phyloP scores from a whole-genome alignment of 2,888 invertebrate genomes.

The Brachyopa scutellaris region DNA sequence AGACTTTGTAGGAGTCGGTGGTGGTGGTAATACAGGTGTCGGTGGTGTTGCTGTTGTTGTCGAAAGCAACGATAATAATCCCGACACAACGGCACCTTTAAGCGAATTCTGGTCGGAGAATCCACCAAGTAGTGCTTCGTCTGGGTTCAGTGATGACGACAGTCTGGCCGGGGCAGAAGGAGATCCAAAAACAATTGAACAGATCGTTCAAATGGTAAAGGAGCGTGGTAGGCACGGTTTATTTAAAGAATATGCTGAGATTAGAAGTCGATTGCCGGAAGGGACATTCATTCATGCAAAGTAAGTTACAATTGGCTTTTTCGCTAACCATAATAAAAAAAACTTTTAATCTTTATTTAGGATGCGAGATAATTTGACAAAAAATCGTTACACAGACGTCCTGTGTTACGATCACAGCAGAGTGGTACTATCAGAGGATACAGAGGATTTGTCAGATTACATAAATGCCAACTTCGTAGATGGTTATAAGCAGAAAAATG shows the following conservation, averaged over 20 bases:
- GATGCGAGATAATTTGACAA: slow-evolving; percentile 88
- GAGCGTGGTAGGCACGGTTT: slow-evolving; percentile 91
- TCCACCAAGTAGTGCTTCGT: slow-evolving; percentile 88
- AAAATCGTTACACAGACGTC: slow-evolving; percentile 97
- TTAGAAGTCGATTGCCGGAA: slow-evolving; percentile 90
- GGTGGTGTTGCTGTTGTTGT: slow-evolving; percentile 77
- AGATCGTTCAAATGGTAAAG: slow-evolving; percentile 84
- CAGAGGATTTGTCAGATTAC: slow-evolving; percentile 93
- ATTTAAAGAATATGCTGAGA: slow-evolving; percentile 93
- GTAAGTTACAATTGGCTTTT: slow-evolving; percentile 82
- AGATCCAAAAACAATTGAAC: slow-evolving; percentile 87
- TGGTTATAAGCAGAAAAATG: slow-evolving; percentile 98
- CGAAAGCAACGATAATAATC: slow-evolving; percentile 81
- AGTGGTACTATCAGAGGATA: slow-evolving; percentile 90
- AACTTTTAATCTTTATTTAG: slow-evolving; percentile 76
- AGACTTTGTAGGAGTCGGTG: slow-evolving; percentile 72
- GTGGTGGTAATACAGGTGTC: slow-evolving; percentile 76
- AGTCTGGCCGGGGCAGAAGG: slow-evolving; percentile 89
- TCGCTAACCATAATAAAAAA: too few species aligned
- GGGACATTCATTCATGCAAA: slow-evolving; percentile 95
- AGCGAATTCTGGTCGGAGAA: slow-evolving; percentile 83
- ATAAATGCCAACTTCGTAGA: slow-evolving; percentile 99
- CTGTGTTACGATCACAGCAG: slow-evolving; percentile 97
- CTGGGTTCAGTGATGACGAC: slow-evolving; percentile 95
- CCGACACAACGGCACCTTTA: slow-evolving; percentile 74